Base-by-base conservation (phyloP, 53 echinoderm and acorn worm species). In the Luidia sarsii region DNA sequence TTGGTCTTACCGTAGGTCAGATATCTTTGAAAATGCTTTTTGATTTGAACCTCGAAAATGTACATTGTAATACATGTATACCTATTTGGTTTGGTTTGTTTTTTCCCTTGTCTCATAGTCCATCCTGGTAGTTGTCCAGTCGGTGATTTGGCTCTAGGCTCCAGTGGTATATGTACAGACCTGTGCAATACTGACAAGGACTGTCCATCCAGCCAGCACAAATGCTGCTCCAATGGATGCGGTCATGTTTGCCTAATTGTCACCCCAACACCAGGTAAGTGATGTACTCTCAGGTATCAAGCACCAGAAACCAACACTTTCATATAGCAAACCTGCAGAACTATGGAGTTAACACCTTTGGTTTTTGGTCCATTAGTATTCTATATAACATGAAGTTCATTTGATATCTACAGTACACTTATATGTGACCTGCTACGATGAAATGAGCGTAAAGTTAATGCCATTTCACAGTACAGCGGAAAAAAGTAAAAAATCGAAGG, bases 221-320 rank as follows among this genome's bases (percentile, higher is more conserved):
- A 90, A 52, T 90, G 90, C 39, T 90, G 90, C 69, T 86, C 86
- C 48, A 90, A 90, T 51, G 90, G 90, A 3, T 90, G 90, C 24
- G 90, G 90, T 7, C 89, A 83, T 68, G 56, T 48, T 1, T 88
- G 89, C 27, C 27, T 65, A 11, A 46, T 36, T 27, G 66, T 56
- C 2, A 29, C 24, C 35, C 39, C 54, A 5, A 18, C 66, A 8
- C 63, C 53, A 18, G 64, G 86, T 86, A 79, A 67, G 68, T 64
- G 31, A 36, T 50, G 7, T n/a, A 33, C 32, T 19, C 32, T n/a
- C n/a, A n/a, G n/a, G n/a, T n/a, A n/a, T n/a, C n/a, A n/a, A n/a
- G n/a, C n/a, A n/a, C n/a, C n/a, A n/a, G n/a, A n/a, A n/a, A n/a
- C n/a, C n/a, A n/a, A n/a, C n/a, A n/a, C n/a, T n/a, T n/a, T n/a